phyloP scores from a whole-genome alignment of 2,113 vertebrate species.

The Chaetodon auriga region DNA sequence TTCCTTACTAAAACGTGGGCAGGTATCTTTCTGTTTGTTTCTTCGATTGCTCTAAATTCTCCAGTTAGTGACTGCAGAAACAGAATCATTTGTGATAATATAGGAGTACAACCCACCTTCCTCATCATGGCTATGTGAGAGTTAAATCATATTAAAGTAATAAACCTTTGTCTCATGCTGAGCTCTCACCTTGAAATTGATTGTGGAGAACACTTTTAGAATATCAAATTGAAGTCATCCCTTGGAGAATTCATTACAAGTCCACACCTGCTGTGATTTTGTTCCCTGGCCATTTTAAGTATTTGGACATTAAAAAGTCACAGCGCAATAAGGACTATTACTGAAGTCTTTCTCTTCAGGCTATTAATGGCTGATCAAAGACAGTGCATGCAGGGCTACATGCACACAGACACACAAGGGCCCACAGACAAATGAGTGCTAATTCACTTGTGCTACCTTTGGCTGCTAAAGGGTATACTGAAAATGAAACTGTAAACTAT shows the following conservation, averaged over 20 bases:
- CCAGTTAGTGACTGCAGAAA: constrained; percentile 34
- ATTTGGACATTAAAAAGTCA: constrained; percentile 25
- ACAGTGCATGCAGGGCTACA: not conserved
- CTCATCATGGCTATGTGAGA: constrained; percentile 8
- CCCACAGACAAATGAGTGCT: not conserved
- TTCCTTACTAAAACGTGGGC: not conserved
- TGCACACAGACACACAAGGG: not conserved
- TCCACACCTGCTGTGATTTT: constrained; percentile 45
- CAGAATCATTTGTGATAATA: not conserved
- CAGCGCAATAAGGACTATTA: constrained; percentile 8
- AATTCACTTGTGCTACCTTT: not conserved
- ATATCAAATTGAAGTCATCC: constrained; percentile 28
- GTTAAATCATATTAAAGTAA: constrained; percentile 39
- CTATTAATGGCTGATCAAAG: constrained; percentile 25
- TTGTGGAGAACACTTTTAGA: constrained; percentile 31
- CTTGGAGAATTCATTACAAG: constrained; percentile 42
- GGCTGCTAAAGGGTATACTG: not conserved
- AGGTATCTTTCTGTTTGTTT: not conserved
- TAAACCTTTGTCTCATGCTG: constrained; percentile 38
- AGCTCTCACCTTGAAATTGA: constrained; percentile 53
- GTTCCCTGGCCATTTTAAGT: constrained; percentile 38
- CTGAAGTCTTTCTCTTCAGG: constrained; percentile 14
- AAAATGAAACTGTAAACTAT: too few species aligned
- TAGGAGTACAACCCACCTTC: not conserved
- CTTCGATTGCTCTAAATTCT: not conserved